phyloP scores from a whole-genome alignment of 2,888 invertebrate genomes.

The Thecocarcelia acutangulata region DNA sequence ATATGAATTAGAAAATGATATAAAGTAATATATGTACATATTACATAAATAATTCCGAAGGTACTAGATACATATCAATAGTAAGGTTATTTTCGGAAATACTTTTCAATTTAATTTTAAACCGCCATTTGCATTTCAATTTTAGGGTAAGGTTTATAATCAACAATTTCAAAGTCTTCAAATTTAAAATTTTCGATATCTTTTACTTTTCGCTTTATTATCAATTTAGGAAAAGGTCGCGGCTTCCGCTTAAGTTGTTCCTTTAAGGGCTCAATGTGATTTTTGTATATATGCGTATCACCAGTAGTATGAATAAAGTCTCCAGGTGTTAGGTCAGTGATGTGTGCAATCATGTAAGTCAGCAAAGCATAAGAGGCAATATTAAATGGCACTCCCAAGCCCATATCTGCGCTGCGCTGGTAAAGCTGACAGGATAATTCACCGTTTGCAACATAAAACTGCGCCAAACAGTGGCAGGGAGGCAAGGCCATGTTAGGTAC shows the following conservation, averaged over 20 bases:
- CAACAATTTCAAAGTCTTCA: slow-evolving; percentile 92
- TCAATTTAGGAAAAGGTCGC: slow-evolving; percentile 90
- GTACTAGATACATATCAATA: no score
- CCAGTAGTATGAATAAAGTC: slow-evolving; percentile 97
- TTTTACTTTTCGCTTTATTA: slow-evolving; percentile 87
- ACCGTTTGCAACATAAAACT: slow-evolving; percentile 93
- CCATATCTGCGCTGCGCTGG: slow-evolving; percentile 98
- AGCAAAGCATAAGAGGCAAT: slow-evolving; percentile 97
- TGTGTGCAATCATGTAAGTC: slow-evolving; percentile 97
- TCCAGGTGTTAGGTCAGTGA: slow-evolving; percentile 94
- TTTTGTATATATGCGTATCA: slow-evolving; percentile 96
- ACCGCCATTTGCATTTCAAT: slow-evolving; percentile 92
- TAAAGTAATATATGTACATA: no score
- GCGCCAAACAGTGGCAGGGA: slow-evolving; percentile 96
- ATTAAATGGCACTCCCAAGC: slow-evolving; percentile 98
- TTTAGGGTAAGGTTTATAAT: slow-evolving; percentile 93
- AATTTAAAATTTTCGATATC: slow-evolving; percentile 93
- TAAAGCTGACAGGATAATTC: slow-evolving; percentile 96
- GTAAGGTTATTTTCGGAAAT: no score
- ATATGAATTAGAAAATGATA: no score
- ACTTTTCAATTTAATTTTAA: no score
- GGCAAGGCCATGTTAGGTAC: slow-evolving; percentile 96
- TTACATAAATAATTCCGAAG: no score
- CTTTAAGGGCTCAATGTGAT: slow-evolving; percentile 92
- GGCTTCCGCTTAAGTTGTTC: slow-evolving; percentile 91